Percentiles rank a stretch among this genome's conserved stretches.
phyloP scores from a whole-genome alignment of 2,113 vertebrate species.

The Mesitornis unicolor region DNA sequence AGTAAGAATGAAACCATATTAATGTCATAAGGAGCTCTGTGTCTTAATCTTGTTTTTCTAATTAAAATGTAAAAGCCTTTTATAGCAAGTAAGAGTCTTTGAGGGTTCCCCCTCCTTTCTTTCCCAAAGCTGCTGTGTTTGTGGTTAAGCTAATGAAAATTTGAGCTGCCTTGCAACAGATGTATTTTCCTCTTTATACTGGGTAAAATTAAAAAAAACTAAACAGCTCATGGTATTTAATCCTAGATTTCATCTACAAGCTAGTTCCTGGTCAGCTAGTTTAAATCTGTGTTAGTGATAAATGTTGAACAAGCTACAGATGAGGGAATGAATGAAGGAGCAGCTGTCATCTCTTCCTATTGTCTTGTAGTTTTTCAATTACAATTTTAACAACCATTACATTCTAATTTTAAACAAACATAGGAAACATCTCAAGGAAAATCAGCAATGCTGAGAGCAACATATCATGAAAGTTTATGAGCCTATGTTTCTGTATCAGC shows the following conservation, averaged over 20 bases:
- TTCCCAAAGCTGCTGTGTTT: not conserved
- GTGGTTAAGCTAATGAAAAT: not conserved
- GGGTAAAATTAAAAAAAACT: not conserved
- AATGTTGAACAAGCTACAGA: not conserved
- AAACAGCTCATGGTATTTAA: not conserved
- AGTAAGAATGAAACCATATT: not conserved
- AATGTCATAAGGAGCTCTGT: not conserved
- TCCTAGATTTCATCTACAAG: not conserved
- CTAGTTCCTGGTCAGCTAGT: not conserved
- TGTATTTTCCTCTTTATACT: not conserved
- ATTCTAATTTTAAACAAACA: not conserved
- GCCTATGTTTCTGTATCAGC: not conserved
- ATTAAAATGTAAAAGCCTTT: slow-evolving; percentile 32
- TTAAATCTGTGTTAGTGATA: not conserved
- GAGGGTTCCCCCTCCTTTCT: not conserved
- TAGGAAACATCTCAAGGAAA: not conserved
- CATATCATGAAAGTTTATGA: not conserved
- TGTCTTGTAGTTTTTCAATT: not conserved
- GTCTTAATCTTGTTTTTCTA: slow-evolving; percentile 22
- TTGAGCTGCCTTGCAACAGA: not conserved
- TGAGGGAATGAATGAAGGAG: not conserved
- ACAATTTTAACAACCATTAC: not conserved
- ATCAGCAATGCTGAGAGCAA: not conserved
- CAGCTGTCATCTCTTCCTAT: not conserved
- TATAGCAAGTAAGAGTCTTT: not conserved